These are phyloP conservation scores for human (Homo sapiens) DNA, from an alignment of 2,113 vertebrate genomes.

Conservation along the genomic window GRCh38 chr5:36385501-36386000, in stretches of 20 bases:
- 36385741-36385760: background rate
- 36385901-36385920: background rate
- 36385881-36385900: background rate
- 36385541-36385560: constrained; percentile 7
- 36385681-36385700: background rate
- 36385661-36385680: background rate
- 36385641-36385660: background rate
- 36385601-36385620: background rate
- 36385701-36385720: background rate
- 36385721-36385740: background rate
- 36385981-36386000: background rate
- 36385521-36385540: background rate
- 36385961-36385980: background rate
- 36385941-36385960: background rate
- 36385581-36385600: background rate
- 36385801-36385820: background rate
- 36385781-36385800: background rate
- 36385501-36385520: background rate
- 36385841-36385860: background rate
- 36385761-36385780: background rate
- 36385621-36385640: background rate
- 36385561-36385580: background rate
- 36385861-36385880: background rate
- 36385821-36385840: background rate
- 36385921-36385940: background rate